phyloP scores from a whole-genome alignment of 2,113 vertebrate species.

The Sterrhoptilus dennistouni region DNA sequence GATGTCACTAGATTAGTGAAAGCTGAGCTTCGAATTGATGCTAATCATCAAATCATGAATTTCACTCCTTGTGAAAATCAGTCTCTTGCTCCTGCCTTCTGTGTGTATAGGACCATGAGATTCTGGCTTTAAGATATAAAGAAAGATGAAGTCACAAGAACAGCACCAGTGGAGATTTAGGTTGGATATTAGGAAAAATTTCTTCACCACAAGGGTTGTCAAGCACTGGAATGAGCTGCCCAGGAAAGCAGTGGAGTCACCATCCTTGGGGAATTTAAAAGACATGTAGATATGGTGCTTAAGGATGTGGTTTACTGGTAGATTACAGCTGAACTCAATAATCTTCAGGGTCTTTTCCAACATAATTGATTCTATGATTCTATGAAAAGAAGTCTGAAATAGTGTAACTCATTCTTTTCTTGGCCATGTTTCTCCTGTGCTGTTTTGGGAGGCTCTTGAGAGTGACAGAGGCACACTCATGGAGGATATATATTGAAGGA shows the following conservation, averaged over 20 bases:
- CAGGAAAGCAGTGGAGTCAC: not conserved
- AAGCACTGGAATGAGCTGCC: not conserved
- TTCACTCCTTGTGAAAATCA: not conserved
- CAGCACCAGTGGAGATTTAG: not conserved
- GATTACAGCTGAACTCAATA: not conserved
- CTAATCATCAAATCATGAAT: not conserved
- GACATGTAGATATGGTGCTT: accelerated
- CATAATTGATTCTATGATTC: not conserved
- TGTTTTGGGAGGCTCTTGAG: not conserved
- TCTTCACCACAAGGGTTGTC: not conserved
- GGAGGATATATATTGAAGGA: not conserved
- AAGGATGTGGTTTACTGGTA: not conserved
- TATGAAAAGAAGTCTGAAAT: not conserved
- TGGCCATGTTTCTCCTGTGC: not conserved
- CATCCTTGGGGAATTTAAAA: not conserved
- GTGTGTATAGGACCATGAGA: not conserved
- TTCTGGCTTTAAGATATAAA: not conserved
- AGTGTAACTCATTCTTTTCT: not conserved
- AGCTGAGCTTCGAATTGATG: not conserved
- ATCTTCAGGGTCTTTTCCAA: not conserved
- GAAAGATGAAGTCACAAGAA: not conserved
- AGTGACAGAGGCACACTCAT: not conserved
- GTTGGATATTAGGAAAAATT: not conserved
- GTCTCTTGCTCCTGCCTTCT: not conserved
- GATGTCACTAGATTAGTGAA: not conserved